phyloP scores from a whole-genome alignment of 2,797 vertebrate genomes.

The Peromyscus aztecus region DNA sequence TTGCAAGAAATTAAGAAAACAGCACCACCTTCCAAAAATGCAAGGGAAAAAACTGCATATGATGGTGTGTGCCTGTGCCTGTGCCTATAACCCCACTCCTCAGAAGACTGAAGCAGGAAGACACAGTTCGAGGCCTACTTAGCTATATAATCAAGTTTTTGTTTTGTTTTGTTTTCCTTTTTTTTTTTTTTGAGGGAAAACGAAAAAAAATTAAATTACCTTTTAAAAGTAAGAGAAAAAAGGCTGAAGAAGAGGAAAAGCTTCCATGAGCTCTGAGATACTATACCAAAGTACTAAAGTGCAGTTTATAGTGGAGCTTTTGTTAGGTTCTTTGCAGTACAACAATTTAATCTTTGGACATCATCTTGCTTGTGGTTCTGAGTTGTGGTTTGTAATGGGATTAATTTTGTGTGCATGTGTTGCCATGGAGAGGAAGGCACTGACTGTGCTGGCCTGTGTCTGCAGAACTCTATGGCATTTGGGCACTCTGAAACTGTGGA shows the following conservation, averaged over 20 bases:
- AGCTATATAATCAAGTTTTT: background rate
- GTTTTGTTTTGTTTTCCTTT: background rate
- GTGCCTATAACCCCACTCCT: background rate
- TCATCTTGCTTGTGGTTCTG: background rate
- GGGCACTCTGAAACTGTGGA: background rate
- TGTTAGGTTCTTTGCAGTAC: background rate
- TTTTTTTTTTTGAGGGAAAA: background rate
- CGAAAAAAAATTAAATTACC: background rate
- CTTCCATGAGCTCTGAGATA: background rate
- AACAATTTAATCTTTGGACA: background rate
- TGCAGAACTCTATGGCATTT: background rate
- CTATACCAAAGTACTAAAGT: too few relatives aligned
- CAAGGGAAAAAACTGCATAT: background rate
- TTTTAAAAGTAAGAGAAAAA: background rate
- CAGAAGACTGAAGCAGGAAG: background rate
- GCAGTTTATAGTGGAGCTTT: rapidly evolving
- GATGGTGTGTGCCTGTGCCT: background rate
- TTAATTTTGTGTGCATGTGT: too few relatives aligned
- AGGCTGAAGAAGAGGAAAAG: background rate
- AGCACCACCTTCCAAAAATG: background rate
- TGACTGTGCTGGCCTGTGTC: background rate
- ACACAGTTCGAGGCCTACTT: background rate
- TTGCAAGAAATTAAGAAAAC: background rate
- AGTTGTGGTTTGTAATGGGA: background rate
- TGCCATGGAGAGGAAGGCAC: background rate